A percentile compares a stretch with the other conserved stretches of the same genome.
Evolutionary conservation across 2,888 invertebrate species (phyloP).

Genomic region (Ceraclea dissimilis): DNA sequence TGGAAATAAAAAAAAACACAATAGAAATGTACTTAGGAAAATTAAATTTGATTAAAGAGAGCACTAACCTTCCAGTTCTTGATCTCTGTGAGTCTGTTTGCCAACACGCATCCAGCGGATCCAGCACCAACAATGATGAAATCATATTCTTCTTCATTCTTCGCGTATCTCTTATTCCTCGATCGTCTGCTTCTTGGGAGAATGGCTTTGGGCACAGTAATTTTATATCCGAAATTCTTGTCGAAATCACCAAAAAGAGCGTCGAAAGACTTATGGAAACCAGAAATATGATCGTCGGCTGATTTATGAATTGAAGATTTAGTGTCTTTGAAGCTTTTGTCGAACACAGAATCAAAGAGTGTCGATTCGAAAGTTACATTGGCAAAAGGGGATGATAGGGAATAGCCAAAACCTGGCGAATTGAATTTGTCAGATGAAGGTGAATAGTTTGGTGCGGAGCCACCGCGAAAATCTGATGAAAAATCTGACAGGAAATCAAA

Average conservation of each 20-base stretch:
- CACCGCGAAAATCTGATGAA: slow-evolving; percentile 4
- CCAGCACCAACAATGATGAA: slow-evolving; percentile 61
- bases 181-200: background rate
- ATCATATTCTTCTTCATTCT: slow-evolving; percentile 42
- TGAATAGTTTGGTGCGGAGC: background rate
- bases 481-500: slow-evolving; percentile 1
- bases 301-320: slow-evolving; percentile 9
- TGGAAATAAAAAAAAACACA: too few species aligned
- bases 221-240: background rate
- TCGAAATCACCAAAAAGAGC: slow-evolving; percentile 12
- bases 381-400: slow-evolving; percentile 11
- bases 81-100: slow-evolving; percentile 56
- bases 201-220: background rate
- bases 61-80: slow-evolving; percentile 53
- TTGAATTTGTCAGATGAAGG: background rate
- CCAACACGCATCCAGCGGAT: slow-evolving; percentile 60
- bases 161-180: slow-evolving; percentile 5
- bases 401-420: slow-evolving; percentile 7
- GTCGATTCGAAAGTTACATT: slow-evolving; percentile 13
- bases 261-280: slow-evolving; percentile 20
- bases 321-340: slow-evolving; percentile 11
- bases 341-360: slow-evolving; percentile 5
- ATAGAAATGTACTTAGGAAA: too few species aligned
- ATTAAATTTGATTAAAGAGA: too few species aligned
- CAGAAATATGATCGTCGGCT: slow-evolving; percentile 18